Evolutionary conservation across 2,797 vertebrate species (phyloP).

Genomic region (Hafferia zeledoni): DNA sequence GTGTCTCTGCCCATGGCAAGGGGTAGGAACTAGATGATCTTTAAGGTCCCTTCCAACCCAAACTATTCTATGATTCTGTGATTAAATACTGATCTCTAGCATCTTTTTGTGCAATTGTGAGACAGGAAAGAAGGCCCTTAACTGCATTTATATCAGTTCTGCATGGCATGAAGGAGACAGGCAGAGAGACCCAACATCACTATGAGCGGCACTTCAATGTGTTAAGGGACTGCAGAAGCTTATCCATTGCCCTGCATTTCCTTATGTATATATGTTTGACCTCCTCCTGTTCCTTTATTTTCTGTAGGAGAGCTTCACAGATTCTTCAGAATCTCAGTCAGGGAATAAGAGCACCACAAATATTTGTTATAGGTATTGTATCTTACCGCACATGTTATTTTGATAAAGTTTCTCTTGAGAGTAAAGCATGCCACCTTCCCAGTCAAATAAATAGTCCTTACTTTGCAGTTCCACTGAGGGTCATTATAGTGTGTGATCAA

Average conservation of each 20-base stretch:
- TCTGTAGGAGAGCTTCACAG: neutral
- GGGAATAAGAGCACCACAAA: neutral
- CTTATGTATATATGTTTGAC: neutral
- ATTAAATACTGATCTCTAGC: neutral
- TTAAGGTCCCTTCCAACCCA: neutral
- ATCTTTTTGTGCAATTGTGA: neutral
- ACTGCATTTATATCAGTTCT: neutral
- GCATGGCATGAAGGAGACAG: neutral
- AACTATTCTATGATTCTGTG: neutral
- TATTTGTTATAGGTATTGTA: neutral
- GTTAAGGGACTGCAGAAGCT: neutral
- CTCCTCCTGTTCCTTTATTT: neutral
- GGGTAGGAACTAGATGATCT: neutral
- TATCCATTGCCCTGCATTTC: neutral
- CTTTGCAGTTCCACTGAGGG: neutral
- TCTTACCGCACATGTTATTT: neutral
- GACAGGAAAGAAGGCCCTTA: neutral
- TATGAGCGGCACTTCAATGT: neutral
- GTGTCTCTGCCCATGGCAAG: neutral
- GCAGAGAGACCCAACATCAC: neutral
- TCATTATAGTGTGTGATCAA: neutral
- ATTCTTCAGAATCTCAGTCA: neutral
- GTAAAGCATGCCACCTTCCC: neutral
- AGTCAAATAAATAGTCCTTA: neutral
- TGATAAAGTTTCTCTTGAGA: neutral